Evolutionary conservation across 2,888 invertebrate genomes (phyloP).

Genomic region (Apamea anceps): DNA sequence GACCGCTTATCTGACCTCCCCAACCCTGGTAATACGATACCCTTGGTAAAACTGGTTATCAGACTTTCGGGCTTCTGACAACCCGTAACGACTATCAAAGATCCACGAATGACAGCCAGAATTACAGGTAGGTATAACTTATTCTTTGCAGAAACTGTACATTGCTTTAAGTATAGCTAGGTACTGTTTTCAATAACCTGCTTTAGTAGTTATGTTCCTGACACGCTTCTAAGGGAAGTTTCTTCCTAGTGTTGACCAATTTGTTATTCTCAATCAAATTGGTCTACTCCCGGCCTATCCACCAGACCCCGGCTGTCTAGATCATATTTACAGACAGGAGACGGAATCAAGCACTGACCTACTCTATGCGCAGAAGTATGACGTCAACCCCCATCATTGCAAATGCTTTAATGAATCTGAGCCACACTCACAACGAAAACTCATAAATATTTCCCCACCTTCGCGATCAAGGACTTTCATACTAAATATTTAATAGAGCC

Average conservation of each 20-base stretch:
- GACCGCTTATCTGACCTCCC: too few species aligned
- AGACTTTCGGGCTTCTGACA: too few species aligned
- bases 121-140: background rate
- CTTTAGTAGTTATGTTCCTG: too few species aligned
- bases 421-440: background rate
- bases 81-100: too few species aligned
- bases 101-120: too few species aligned
- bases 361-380: background rate
- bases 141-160: background rate
- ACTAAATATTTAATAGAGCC: constrained; percentile 45
- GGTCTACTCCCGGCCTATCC: background rate
- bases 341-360: constrained; percentile 5
- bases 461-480: constrained; percentile 12
- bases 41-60: too few species aligned
- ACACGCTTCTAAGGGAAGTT: too few species aligned
- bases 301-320: background rate
- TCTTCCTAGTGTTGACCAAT: background rate
- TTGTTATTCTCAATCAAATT: background rate
- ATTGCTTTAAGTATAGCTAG: background rate
- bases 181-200: background rate
- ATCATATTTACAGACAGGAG: background rate
- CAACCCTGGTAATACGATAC: too few species aligned
- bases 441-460: constrained; percentile 40
- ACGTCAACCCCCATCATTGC: background rate
- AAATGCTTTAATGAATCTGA: background rate